Evolutionary conservation across 2,797 vertebrate species (phyloP).

Genomic region (Triplophysa bombifrons): DNA sequence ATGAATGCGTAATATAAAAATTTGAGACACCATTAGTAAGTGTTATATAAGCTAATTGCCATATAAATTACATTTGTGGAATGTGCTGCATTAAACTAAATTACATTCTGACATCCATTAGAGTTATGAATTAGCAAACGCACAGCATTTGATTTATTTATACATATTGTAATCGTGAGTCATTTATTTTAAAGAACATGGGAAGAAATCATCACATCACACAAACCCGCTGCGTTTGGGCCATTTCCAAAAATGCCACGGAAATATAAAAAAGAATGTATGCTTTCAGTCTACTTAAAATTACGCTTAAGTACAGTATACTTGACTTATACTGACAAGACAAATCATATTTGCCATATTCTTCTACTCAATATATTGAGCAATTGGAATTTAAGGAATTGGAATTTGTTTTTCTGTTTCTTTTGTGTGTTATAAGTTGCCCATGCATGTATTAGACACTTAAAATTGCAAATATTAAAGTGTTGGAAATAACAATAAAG

Average conservation of each 20-base stretch:
- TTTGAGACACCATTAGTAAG: neutral
- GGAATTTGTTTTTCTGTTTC: too few relatives aligned
- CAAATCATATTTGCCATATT: too few relatives aligned
- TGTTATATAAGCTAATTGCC: neutral
- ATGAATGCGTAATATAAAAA: neutral
- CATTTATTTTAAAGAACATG: neutral
- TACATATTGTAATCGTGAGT: neutral
- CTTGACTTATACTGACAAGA: too few relatives aligned
- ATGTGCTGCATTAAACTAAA: neutral
- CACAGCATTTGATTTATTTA: neutral
- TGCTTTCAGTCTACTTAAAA: too few relatives aligned
- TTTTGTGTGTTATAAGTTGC: too few relatives aligned
- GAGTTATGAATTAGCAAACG: neutral
- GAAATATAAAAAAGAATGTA: too few relatives aligned
- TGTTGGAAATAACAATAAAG: too few relatives aligned
- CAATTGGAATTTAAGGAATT: too few relatives aligned
- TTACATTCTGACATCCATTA: neutral
- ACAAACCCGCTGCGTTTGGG: neutral
- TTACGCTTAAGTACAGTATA: too few relatives aligned
- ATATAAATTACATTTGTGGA: neutral
- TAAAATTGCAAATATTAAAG: too few relatives aligned
- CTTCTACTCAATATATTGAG: too few relatives aligned
- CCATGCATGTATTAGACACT: too few relatives aligned
- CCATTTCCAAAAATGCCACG: neutral
- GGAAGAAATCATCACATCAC: neutral